These are phyloP conservation scores for Lysiphlebus fabarum DNA, from an alignment of 1,140 invertebrate species.

Conservation along the genomic window DNA sequence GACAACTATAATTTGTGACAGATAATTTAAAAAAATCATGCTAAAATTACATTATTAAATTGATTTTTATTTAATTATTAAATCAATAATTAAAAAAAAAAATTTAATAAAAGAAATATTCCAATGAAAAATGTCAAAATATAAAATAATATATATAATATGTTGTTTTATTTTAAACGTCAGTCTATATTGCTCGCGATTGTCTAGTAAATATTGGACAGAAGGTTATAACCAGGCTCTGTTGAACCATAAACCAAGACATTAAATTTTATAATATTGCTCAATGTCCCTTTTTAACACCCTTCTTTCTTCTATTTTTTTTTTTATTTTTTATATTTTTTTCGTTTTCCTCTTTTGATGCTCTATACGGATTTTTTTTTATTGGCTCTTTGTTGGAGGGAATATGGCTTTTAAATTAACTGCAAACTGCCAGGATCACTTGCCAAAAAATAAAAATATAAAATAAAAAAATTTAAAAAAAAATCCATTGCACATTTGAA, in stretches of 20 bases:
- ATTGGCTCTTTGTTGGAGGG: slow-evolving; percentile 55
- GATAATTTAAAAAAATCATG: no score
- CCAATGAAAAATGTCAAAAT: slow-evolving; percentile 2
- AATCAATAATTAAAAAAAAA: neutral
- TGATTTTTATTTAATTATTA: no score
- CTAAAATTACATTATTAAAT: no score
- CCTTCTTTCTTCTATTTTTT: slow-evolving; percentile 23
- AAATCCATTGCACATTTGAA: slow-evolving; percentile 36
- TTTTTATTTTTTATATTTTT: no score
- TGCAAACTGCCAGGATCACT: slow-evolving; percentile 51
- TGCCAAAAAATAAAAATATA: slow-evolving; percentile 12
- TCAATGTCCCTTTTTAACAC: slow-evolving; percentile 28
- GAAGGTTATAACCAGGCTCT: slow-evolving; percentile 48
- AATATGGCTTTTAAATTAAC: slow-evolving; percentile 57
- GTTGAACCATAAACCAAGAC: slow-evolving; percentile 54
- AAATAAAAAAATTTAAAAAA: slow-evolving; percentile 27
- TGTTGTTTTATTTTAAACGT: no score
- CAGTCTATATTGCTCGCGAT: slow-evolving; percentile 44
- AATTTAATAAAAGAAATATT: neutral
- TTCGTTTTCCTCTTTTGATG: no score
- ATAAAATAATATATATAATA: neutral
- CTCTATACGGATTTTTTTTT: slow-evolving; percentile 34
- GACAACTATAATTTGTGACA: no score
- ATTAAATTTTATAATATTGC: slow-evolving; percentile 58
- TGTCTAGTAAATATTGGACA: slow-evolving; percentile 52